Percentiles rank a stretch among this genome's conserved stretches.
Evolutionary conservation across 2,797 vertebrate species (phyloP).

Genomic region (Urosaurus nigricauda): DNA sequence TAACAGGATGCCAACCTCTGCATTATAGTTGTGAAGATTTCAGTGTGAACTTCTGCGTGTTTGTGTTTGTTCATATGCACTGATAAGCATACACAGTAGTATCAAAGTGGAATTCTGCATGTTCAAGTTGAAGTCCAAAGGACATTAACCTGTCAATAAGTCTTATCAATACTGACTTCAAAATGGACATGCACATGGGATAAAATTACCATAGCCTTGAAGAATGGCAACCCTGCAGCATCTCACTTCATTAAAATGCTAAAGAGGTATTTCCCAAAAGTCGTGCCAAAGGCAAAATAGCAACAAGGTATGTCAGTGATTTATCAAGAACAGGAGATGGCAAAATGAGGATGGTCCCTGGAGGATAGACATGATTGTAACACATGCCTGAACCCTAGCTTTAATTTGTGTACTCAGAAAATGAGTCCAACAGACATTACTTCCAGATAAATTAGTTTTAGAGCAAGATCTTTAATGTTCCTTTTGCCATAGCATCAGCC

Average conservation of each 20-base stretch:
- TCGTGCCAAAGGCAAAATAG: neutral
- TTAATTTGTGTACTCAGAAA: constrained; percentile 39
- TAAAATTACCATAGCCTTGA: neutral
- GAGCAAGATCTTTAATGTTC: neutral
- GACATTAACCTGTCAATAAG: neutral
- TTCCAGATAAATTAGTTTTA: constrained; percentile 6
- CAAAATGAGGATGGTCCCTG: neutral
- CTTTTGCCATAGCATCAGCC: constrained; percentile 25
- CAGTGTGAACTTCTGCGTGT: neutral
- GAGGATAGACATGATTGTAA: constrained; percentile 16
- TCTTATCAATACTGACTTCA: neutral
- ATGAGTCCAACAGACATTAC: neutral
- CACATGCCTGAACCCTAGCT: neutral
- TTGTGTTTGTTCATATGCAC: neutral
- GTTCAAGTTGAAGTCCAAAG: neutral
- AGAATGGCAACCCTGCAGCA: neutral
- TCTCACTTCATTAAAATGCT: neutral
- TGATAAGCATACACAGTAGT: neutral
- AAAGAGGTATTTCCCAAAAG: neutral
- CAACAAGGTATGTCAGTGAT: neutral
- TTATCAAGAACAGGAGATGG: neutral
- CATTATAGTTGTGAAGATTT: neutral
- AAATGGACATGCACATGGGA: neutral
- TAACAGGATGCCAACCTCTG: too few species aligned
- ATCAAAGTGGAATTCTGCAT: neutral